A percentile compares a stretch with the other conserved stretches of the same genome.
Evolutionary conservation across 2,113 vertebrate genomes (phyloP).

Genomic region (Rhodinocichla rosea): DNA sequence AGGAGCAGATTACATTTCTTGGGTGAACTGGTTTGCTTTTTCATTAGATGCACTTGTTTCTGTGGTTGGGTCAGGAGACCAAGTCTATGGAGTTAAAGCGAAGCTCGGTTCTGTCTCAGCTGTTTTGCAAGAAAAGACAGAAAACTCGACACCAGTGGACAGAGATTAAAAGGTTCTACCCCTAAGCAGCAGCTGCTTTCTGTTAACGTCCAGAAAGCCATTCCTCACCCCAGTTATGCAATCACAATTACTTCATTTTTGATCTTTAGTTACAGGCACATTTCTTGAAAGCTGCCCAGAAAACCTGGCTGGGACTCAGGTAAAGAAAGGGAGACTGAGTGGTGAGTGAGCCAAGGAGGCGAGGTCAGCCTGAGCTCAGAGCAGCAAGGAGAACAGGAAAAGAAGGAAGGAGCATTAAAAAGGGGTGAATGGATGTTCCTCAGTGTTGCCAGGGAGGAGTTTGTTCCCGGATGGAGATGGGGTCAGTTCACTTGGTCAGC

Average conservation of each 20-base stretch:
- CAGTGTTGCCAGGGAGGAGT: not conserved
- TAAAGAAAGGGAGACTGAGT: not conserved
- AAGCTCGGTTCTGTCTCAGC: not conserved
- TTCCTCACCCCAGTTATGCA: constrained; percentile 10
- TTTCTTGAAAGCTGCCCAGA: constrained; percentile 33
- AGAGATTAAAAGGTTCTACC: not conserved
- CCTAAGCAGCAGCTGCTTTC: not conserved
- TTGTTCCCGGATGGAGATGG: not conserved
- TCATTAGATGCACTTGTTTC: constrained; percentile 12
- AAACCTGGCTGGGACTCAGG: constrained; percentile 30
- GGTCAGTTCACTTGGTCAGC: not conserved
- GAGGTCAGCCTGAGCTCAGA: not conserved
- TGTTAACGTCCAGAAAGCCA: not conserved
- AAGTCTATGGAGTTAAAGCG: not conserved
- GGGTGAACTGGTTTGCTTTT: constrained; percentile 30
- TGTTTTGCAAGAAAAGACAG: not conserved
- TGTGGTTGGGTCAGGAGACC: not conserved
- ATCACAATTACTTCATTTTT: constrained; percentile 32
- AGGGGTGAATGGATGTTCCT: not conserved
- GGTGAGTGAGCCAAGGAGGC: not conserved
- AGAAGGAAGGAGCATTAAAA: not conserved
- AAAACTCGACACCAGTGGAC: not conserved
- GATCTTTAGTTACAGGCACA: not conserved
- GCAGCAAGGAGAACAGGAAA: not conserved
- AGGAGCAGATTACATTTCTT: constrained; percentile 13